Conservation (phyloP, 64 coral and sea anemone genomes). For the Pocillopora damicornis region DNA sequence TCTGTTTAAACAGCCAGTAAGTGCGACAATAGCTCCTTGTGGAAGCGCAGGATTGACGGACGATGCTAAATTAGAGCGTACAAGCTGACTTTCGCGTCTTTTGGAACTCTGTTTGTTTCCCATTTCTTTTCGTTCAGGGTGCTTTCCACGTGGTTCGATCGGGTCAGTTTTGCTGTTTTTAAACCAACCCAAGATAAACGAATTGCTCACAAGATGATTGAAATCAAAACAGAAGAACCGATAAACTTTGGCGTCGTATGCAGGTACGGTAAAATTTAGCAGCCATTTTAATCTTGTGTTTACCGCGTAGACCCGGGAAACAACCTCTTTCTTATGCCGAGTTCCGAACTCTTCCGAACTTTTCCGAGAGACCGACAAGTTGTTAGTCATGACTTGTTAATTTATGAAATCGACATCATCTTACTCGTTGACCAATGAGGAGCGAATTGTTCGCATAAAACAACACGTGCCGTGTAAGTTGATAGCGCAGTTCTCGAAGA, state of each 20-base stretch:
- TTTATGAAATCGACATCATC: no score
- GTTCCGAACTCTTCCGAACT: no score
- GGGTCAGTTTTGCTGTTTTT: background rate
- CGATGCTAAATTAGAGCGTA: conserved; percentile 12
- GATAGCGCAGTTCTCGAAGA: background rate
- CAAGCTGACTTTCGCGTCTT: conserved; percentile 11
- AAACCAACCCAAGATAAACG: background rate
- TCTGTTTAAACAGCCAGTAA: conserved; percentile 50
- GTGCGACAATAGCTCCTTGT: conserved; percentile 36
- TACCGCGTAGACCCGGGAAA: no score
- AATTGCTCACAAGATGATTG: background rate
- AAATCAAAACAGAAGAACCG: background rate
- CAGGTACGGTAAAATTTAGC: no score
- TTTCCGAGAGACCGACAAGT: no score
- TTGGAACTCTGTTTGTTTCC: conserved; percentile 59
- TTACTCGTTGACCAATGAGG: conserved; percentile 7
- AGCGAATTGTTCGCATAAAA: background rate
- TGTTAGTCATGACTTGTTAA: no score
- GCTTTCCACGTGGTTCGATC: background rate
- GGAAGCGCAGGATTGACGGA: conserved; percentile 42
- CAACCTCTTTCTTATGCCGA: no score
- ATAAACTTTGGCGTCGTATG: no score
- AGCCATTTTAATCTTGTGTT: no score
- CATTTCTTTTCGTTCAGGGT: conserved; percentile 5
- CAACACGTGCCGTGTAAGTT: background rate